Conservation (phyloP, 1,140 invertebrate species). For the Hyposmocoma kahamanoa region DNA sequence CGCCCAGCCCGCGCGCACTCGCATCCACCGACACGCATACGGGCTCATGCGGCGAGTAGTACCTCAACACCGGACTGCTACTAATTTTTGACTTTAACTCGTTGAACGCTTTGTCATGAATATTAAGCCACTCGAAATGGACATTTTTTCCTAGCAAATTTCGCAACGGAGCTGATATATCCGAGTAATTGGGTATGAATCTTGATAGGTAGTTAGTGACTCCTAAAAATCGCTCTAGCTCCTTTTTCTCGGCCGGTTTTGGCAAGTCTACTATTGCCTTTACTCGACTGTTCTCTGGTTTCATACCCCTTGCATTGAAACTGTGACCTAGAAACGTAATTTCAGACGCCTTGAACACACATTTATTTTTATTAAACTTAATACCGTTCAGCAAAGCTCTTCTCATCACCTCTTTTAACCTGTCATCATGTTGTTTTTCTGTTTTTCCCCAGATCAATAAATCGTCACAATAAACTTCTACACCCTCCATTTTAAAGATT, state of each 20-base stretch:
- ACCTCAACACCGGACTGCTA: conserved; percentile 22
- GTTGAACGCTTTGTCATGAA: conserved; percentile 35
- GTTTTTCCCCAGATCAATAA: no score
- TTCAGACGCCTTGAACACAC: neutral
- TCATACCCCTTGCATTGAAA: neutral
- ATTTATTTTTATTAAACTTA: neutral
- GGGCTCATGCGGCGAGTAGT: conserved; percentile 21
- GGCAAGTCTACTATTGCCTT: conserved; percentile 8
- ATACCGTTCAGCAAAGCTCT: neutral
- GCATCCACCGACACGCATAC: conserved; percentile 16
- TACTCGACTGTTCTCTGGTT: neutral
- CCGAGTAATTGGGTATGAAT: conserved; percentile 52
- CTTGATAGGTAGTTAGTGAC: conserved; percentile 38
- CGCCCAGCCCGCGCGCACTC: conserved; percentile 22
- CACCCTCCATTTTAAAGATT: neutral
- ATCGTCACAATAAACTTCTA: no score
- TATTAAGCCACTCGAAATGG: conserved; percentile 32
- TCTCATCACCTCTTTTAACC: neutral
- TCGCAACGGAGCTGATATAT: conserved; percentile 23
- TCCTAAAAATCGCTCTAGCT: conserved; percentile 47
- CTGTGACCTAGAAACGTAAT: neutral
- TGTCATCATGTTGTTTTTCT: neutral
- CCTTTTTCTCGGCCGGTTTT: conserved; percentile 35
- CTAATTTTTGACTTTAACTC: conserved; percentile 35
- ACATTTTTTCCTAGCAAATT: conserved; percentile 33